These are phyloP conservation scores for Argya squamiceps DNA, from an alignment of 2,797 vertebrate species.

Conservation along the genomic window DNA sequence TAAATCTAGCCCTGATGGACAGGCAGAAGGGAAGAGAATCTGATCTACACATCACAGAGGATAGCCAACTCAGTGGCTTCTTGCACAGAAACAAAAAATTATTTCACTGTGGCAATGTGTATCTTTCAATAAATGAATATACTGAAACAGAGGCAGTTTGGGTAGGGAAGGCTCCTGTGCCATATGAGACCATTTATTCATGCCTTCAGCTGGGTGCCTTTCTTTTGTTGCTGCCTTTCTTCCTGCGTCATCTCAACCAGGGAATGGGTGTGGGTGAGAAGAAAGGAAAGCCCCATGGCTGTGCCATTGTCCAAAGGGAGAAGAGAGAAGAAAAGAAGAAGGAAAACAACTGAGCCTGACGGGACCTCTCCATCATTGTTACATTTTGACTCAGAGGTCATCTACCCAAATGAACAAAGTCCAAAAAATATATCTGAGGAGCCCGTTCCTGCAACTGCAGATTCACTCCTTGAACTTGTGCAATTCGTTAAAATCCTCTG, in stretches of 20 bases:
- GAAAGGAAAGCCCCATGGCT: neutral
- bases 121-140: neutral
- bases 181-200: neutral
- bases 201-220: neutral
- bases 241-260: neutral
- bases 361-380: neutral
- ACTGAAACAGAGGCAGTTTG: neutral
- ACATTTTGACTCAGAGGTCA: neutral
- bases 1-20: neutral
- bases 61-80: neutral
- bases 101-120: neutral
- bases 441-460: neutral
- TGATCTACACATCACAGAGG: neutral
- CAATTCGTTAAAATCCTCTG: neutral
- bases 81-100: neutral
- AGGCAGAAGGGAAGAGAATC: neutral
- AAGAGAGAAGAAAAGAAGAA: neutral
- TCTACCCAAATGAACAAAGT: neutral
- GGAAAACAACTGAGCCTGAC: neutral
- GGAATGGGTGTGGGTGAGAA: neutral
- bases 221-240: neutral
- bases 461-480: neutral
- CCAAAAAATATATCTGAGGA: neutral
- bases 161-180: neutral
- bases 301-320: rapidly evolving